Conservation (phyloP, 2,888 invertebrate species). For the Polyommatus iphigenia region DNA sequence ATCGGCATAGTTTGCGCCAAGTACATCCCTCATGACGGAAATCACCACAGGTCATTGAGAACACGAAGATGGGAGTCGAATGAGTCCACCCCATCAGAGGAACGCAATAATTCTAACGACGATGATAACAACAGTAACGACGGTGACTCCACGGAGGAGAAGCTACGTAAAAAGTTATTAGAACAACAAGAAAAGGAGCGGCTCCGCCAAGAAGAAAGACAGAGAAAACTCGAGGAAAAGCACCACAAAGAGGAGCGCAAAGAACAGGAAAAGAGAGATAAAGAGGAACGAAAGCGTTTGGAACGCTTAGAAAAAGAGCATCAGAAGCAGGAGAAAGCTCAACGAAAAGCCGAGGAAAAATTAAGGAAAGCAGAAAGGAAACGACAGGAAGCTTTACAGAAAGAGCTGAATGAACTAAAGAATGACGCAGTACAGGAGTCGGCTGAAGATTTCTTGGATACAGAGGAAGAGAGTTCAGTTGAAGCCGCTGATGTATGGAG, state of each 20-base stretch:
- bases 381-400: constrained; percentile 45
- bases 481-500: constrained; percentile 70
- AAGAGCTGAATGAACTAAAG: constrained; percentile 49
- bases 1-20: constrained; percentile 66
- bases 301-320: constrained; percentile 53
- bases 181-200: constrained; percentile 51
- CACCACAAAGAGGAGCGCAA: constrained; percentile 49
- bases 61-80: constrained; percentile 53
- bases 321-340: constrained; percentile 52
- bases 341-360: constrained; percentile 49
- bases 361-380: constrained; percentile 45
- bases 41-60: constrained; percentile 50
- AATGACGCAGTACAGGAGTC: constrained; percentile 48
- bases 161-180: constrained; percentile 48
- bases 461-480: constrained; percentile 53
- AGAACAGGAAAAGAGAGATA: constrained; percentile 45
- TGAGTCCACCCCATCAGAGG: constrained; percentile 53
- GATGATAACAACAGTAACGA: constrained; percentile 48
- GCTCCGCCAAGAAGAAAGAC: constrained; percentile 47
- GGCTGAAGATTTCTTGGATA: constrained; percentile 48
- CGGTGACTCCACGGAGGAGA: constrained; percentile 45
- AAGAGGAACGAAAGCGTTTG: constrained; percentile 50
- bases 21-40: constrained; percentile 64
- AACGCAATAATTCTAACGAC: constrained; percentile 46
- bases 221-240: constrained; percentile 50